These are phyloP conservation scores for Piaya cayana DNA, from an alignment of 2,113 vertebrate genomes.

Conservation along the genomic window DNA sequence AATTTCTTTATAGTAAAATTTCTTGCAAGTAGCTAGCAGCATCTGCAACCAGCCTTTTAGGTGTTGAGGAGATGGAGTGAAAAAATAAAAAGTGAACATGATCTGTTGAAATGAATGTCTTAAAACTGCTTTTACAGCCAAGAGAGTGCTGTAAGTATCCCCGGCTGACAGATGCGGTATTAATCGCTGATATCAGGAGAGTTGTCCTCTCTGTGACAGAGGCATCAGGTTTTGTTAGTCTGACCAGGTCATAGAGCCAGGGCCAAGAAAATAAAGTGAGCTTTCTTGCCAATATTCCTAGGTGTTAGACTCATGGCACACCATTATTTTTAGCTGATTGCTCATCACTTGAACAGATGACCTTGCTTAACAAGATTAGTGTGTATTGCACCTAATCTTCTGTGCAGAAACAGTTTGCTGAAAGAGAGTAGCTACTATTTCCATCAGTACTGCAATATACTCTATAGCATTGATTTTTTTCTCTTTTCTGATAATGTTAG, in stretches of 20 bases:
- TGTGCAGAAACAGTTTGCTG: neutral
- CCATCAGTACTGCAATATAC: neutral
- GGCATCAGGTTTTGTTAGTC: conserved; percentile 33
- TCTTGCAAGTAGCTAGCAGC: conserved; percentile 29
- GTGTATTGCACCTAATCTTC: neutral
- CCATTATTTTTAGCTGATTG: conserved; percentile 64
- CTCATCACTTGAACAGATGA: conserved; percentile 38
- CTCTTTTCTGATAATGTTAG: neutral
- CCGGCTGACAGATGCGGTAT: conserved; percentile 32
- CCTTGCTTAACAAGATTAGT: conserved; percentile 29
- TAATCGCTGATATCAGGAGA: conserved; percentile 13
- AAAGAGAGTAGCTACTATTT: neutral
- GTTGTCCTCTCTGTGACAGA: neutral
- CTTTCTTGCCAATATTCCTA: conserved; percentile 42
- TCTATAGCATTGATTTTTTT: neutral
- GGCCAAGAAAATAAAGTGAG: conserved; percentile 36
- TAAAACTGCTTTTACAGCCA: conserved; percentile 18
- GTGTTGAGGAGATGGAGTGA: conserved; percentile 2
- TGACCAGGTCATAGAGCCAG: conserved; percentile 48
- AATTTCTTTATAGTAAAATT: neutral
- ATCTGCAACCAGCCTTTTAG: conserved; percentile 37
- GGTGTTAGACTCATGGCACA: conserved; percentile 33
- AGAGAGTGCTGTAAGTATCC: neutral
- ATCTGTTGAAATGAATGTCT: neutral
- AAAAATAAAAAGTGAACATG: neutral